Percentiles rank a stretch among this genome's conserved stretches.
These are phyloP conservation scores for Pocillopora grandis DNA, from an alignment of 92 coral and sea anemone genomes.

Conservation along the genomic window DNA sequence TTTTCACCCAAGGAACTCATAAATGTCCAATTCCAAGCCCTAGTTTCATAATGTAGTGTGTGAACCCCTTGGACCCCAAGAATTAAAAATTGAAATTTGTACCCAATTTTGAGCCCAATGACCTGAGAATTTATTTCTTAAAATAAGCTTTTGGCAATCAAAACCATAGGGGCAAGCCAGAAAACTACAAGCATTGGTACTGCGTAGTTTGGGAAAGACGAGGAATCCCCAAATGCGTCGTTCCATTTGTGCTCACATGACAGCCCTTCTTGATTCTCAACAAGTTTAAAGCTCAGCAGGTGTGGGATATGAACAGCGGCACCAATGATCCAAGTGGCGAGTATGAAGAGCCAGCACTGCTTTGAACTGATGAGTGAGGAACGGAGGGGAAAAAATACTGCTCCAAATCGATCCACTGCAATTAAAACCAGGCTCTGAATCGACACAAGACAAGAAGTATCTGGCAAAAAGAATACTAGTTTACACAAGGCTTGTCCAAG, in stretches of 20 bases:
- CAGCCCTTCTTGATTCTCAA: not conserved
- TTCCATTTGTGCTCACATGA: not conserved
- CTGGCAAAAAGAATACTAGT: not conserved
- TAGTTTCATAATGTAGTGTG: too few relatives aligned
- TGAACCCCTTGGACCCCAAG: too few relatives aligned
- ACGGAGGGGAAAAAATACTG: too few relatives aligned
- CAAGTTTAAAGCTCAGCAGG: not conserved
- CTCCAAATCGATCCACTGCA: too few relatives aligned
- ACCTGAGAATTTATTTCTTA: too few relatives aligned
- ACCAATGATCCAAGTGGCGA: not conserved
- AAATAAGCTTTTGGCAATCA: not conserved
- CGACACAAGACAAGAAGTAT: not conserved
- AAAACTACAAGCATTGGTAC: not conserved
- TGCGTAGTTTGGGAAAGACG: not conserved
- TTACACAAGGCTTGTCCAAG: constrained; percentile 3
- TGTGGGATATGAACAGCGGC: not conserved
- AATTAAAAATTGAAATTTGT: too few relatives aligned
- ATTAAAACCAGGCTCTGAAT: not conserved
- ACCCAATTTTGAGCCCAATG: too few relatives aligned
- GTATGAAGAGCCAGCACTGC: not conserved
- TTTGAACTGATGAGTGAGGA: too few relatives aligned
- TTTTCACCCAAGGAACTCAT: too few relatives aligned
- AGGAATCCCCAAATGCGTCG: not conserved
- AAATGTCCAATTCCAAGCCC: too few relatives aligned
- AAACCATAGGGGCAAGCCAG: not conserved